phyloP scores from a whole-genome alignment of 1,140 invertebrate genomes.

The Euura saliciscinereae region DNA sequence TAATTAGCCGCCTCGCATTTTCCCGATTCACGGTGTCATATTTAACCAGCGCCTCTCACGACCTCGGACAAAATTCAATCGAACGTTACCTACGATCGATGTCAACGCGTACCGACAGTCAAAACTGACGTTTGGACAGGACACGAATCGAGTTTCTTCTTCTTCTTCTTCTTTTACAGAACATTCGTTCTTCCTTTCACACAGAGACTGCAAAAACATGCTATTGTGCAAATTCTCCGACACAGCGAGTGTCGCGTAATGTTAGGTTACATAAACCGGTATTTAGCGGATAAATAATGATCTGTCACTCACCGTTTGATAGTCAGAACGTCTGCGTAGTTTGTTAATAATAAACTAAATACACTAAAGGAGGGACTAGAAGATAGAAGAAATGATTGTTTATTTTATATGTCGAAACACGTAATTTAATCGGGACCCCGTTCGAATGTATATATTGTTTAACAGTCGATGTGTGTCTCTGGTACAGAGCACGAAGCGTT shows the following conservation, averaged over 20 bases:
- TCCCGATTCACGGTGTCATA: too few relatives aligned
- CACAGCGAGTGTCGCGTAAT: too few relatives aligned
- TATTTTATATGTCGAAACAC: background rate
- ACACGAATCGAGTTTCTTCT: background rate
- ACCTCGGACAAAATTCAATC: too few relatives aligned
- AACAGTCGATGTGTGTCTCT: background rate
- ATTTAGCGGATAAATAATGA: too few relatives aligned
- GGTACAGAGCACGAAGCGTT: slow-evolving; percentile 36
- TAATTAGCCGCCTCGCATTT: too few relatives aligned
- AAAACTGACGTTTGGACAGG: too few relatives aligned
- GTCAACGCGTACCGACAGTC: too few relatives aligned
- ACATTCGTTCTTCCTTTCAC: background rate
- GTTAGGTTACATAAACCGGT: too few relatives aligned
- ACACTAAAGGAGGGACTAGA: slow-evolving; percentile 12
- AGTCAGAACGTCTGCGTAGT: slow-evolving; percentile 40
- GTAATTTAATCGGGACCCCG: background rate
- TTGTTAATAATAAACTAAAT: slow-evolving; percentile 29
- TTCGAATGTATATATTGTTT: background rate
- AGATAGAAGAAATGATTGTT: background rate
- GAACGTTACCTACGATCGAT: too few relatives aligned
- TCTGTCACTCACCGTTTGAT: slow-evolving; percentile 44
- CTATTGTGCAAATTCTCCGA: too few relatives aligned
- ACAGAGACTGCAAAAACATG: too few relatives aligned
- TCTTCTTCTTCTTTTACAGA: background rate
- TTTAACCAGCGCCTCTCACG: too few relatives aligned